Evolutionary conservation across 2,113 vertebrate species (phyloP), one percentile per base, ranked within the genome.

Genomic region (Erinaceus europaeus): DNA sequence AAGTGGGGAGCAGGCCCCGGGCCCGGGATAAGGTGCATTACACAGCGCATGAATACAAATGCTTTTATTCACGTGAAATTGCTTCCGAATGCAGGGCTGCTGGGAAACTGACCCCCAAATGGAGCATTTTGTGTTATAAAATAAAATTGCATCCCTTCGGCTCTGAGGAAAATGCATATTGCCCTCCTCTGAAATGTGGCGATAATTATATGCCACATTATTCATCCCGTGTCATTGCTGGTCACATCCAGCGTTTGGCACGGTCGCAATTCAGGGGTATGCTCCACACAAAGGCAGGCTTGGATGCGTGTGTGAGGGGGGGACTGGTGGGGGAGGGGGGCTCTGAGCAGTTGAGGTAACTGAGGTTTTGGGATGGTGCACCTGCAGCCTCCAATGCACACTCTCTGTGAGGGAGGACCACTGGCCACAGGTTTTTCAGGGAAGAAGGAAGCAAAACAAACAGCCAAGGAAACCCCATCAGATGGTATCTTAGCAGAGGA

Each of bases 191-290:
- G 94, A 95, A 92, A 95, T 92, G 94, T 93, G 88, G 93, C 92
- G 95, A 93, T 95, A 95, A 95, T 95, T 95, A 92, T 91, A 95
- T 95, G 91, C 88, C 93, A 91, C 91, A 84, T 95, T 95, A 92
- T 93, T 94, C 95, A 92, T 94, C 91, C 89, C 59, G 93, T 95
- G 94, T 95, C 94, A 93, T 94, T 95, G 79, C 95, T 94, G 95
- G 95, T 93, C 91, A 94, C 90, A 95, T 94, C 94, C 94, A 91
- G 93, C 92, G 72, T 92, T 94, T 94, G 91, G 89, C 91, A 89
- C n/a, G 57, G 88, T 83, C n/a, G 90, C 94, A 91, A 88, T 94
- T 94, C 89, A 93, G 90, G n/a, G 91, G 91, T 92, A 83, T 79
- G 82, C 90, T 84, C 8, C 61, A 92, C 94, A 95, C 94, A 94